Evolutionary conservation across 1,140 invertebrate species (phyloP).

Genomic region (Catajapyx aquilonaris): DNA sequence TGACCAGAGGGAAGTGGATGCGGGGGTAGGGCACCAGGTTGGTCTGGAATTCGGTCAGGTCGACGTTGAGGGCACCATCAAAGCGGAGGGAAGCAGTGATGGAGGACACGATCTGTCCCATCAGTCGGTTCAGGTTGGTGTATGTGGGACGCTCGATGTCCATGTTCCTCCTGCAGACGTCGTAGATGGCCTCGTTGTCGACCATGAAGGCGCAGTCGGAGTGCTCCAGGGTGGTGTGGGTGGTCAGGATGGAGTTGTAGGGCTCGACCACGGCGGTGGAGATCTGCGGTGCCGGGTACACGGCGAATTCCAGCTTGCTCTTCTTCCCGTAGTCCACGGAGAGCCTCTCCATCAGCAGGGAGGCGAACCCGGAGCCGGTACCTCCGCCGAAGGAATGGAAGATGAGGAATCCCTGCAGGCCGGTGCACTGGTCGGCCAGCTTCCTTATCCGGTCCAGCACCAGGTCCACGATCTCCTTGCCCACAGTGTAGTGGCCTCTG

Average conservation of each 20-base stretch:
- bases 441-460: slow-evolving; percentile 20
- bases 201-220: no score
- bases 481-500: slow-evolving; percentile 36
- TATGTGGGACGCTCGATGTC: slow-evolving; percentile 38
- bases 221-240: no score
- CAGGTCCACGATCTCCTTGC: slow-evolving; percentile 30
- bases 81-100: no score
- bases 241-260: no score
- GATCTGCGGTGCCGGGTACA: slow-evolving; percentile 26
- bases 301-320: no score
- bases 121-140: slow-evolving; percentile 35
- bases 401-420: slow-evolving; percentile 29
- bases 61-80: no score
- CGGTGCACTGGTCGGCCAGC: slow-evolving; percentile 25
- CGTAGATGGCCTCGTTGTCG: slow-evolving; percentile 66
- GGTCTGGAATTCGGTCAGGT: no score
- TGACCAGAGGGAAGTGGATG: no score
- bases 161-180: slow-evolving; percentile 38
- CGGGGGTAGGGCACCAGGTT: no score
- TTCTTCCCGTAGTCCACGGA: slow-evolving; percentile 31
- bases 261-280: no score
- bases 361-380: slow-evolving; percentile 30
- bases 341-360: slow-evolving; percentile 27
- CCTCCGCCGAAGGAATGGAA: no score
- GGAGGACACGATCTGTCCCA: no score